Evolutionary conservation across 2,888 invertebrate genomes (phyloP), one percentile per base, ranked within the genome.

Genomic region (Hemithea aestivaria): DNA sequence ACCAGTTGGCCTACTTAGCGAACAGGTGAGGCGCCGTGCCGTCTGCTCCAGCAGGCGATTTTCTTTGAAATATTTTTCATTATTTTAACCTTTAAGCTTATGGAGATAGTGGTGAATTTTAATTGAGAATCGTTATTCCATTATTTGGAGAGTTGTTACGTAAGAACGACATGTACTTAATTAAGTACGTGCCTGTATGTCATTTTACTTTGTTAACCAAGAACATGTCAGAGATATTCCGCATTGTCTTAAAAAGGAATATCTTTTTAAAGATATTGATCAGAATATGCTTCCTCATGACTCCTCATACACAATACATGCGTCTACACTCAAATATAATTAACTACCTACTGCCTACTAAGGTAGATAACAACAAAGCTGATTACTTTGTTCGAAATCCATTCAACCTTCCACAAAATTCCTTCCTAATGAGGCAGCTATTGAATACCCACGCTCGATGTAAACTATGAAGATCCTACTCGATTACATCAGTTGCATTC

Each of bases 21-120:
- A 51, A 56, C 69, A 71, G 74, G 73, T 69, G 73, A 56, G 76
- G 73, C 76, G 77, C 71, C 77, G 62, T 40, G 69, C 77, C 27
- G 77, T 77, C 77, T 76, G 60, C 61, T 27, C 24, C 20, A 7
- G 31, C 23, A 27, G 23, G 35, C 35, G 12, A 27, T 31, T 35
- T 31, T 35, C 34, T 34, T 43, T 20, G 20, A 3, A 40, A 27
- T 32, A 27, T 11, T 6, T 7, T 6, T 20, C 45, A 11, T 2
- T 33, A 7, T 25, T 28, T 34, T 6, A 12, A n/a, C 8, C 11
- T 11, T 26, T 16, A 16, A 22, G 21, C 3, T 9, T 10, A 0
- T 8, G 8, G 1, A 0, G 0, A 12, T 16, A 26, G 11, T 21
- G 8, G 7, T 29, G 12, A 12, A 7, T 27, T 27, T 27, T 1